These are phyloP conservation scores for Pissodes strobi DNA, from an alignment of 1,140 invertebrate species.

Conservation along the genomic window DNA sequence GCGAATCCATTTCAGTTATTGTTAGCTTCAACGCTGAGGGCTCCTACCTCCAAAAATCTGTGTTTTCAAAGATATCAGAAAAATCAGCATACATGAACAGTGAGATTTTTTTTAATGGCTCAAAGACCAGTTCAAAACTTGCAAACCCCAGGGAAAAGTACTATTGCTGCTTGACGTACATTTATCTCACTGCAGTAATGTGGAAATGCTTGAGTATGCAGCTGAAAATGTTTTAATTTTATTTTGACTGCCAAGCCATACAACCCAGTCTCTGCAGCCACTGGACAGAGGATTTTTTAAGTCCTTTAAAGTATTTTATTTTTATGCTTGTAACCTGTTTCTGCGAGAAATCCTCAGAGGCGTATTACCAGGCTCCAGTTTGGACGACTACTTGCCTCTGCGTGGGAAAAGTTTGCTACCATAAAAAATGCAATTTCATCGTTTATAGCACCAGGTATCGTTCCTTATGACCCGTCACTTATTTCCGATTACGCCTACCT, in stretches of 20 bases:
- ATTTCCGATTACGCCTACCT: too few species aligned
- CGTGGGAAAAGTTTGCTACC: too few species aligned
- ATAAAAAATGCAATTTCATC: too few species aligned
- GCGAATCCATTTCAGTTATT: constrained; percentile 44
- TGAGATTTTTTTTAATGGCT: constrained; percentile 45
- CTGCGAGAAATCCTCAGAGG: too few species aligned
- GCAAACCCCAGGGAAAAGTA: constrained; percentile 50
- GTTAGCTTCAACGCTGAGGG: constrained; percentile 36
- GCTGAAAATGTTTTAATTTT: constrained; percentile 42
- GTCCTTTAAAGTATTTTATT: constrained; percentile 37
- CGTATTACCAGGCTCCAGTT: too few species aligned
- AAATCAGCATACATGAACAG: constrained; percentile 44
- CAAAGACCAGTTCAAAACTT: constrained; percentile 46
- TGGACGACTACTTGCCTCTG: too few species aligned
- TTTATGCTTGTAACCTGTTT: too few species aligned
- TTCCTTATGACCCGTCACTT: too few species aligned
- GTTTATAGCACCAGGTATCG: too few species aligned
- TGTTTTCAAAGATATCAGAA: constrained; percentile 43
- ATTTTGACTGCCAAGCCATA: constrained; percentile 47
- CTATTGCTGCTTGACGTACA: constrained; percentile 55
- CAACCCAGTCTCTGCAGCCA: constrained; percentile 45
- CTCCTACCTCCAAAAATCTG: constrained; percentile 36
- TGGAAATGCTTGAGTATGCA: constrained; percentile 42
- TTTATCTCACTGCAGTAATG: constrained; percentile 45
- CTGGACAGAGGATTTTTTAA: constrained; percentile 46